A percentile compares a stretch with the other conserved stretches of the same genome.
These are phyloP conservation scores for Eucera pruinosa DNA, from an alignment of 2,888 invertebrate species.

Conservation along the genomic window DNA sequence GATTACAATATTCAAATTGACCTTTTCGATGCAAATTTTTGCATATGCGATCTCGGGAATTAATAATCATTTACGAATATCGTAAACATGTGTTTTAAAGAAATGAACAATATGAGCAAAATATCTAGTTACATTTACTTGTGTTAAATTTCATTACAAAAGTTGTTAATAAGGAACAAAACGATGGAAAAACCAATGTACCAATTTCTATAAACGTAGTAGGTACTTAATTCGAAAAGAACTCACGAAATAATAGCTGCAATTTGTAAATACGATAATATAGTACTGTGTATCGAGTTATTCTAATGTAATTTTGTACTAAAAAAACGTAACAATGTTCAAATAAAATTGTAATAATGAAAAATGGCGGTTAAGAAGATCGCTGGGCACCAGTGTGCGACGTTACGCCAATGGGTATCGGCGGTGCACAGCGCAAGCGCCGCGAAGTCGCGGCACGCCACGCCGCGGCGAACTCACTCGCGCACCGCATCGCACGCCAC, in stretches of 20 bases:
- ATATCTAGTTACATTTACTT: too few relatives aligned
- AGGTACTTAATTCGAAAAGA: neutral
- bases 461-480: slow-evolving; percentile 83
- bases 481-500: slow-evolving; percentile 83
- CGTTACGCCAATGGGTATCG: slow-evolving; percentile 35
- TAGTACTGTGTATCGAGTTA: too few relatives aligned
- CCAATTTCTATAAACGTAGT: too few relatives aligned
- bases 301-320: too few relatives aligned
- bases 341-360: neutral
- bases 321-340: too few relatives aligned
- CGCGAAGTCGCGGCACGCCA: slow-evolving; percentile 80
- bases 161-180: too few relatives aligned
- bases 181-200: too few relatives aligned
- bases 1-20: neutral
- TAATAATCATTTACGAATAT: neutral
- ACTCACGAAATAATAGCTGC: neutral
- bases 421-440: slow-evolving; percentile 78
- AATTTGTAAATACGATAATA: too few relatives aligned
- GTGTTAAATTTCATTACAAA: too few relatives aligned
- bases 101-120: too few relatives aligned
- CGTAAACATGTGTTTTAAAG: too few relatives aligned
- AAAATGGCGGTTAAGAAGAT: neutral
- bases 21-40: neutral
- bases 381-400: slow-evolving; percentile 27
- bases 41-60: neutral